These are phyloP conservation scores for Akabosia matsudoensis DNA, from an alignment of 1,140 invertebrate genomes.

Conservation along the genomic window DNA sequence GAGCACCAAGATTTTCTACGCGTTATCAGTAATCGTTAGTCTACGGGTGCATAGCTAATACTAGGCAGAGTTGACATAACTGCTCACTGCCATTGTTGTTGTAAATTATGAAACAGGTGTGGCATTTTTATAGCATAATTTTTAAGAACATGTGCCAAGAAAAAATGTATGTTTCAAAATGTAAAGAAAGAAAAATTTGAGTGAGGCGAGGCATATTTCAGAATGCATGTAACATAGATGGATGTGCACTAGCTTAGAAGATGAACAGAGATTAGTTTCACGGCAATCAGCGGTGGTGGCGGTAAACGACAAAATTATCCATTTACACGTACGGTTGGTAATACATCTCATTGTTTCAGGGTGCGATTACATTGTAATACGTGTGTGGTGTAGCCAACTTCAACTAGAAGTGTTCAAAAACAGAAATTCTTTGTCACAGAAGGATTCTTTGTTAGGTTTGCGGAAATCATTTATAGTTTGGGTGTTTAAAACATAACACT, in stretches of 20 bases:
- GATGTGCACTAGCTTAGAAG: not conserved
- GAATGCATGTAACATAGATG: not conserved
- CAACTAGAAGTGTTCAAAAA: too few relatives aligned
- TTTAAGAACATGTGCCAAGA: constrained; percentile 18
- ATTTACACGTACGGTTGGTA: not conserved
- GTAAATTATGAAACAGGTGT: constrained; percentile 14
- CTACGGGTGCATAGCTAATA: too few relatives aligned
- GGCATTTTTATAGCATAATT: constrained; percentile 13
- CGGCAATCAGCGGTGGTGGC: too few relatives aligned
- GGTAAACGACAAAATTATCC: not conserved
- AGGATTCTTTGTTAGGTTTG: too few relatives aligned
- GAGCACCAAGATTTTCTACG: too few relatives aligned
- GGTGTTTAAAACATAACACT: too few relatives aligned
- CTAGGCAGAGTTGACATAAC: not conserved
- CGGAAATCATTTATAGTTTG: too few relatives aligned
- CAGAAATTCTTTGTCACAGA: too few relatives aligned
- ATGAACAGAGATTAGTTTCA: too few relatives aligned
- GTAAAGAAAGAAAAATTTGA: not conserved
- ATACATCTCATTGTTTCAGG: not conserved
- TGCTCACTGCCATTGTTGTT: not conserved
- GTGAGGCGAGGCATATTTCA: not conserved
- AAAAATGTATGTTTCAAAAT: not conserved
- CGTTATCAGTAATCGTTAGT: not conserved
- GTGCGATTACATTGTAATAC: too few relatives aligned
- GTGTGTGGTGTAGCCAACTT: too few relatives aligned